Conservation (phyloP, 2,797 vertebrate genomes). For the Danio albolineatus region DNA sequence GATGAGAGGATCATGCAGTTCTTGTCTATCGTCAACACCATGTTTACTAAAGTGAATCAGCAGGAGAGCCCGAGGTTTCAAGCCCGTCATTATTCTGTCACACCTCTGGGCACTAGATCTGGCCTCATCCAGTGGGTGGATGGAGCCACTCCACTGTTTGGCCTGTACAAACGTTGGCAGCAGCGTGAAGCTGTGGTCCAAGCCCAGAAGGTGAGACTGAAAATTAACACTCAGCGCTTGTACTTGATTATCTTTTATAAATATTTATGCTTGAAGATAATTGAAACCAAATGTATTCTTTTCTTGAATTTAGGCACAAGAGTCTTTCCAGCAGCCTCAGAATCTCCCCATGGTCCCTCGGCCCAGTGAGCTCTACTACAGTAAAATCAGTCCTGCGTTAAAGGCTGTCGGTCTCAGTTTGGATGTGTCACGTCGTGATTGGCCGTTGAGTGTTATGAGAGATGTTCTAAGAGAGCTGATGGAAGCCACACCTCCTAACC, state of each 20-base stretch:
- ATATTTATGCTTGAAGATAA: background rate
- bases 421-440: conserved; percentile 94
- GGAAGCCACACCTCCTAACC: conserved; percentile 95
- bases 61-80: conserved; percentile 95
- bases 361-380: conserved; percentile 98
- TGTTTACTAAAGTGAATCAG: conserved; percentile 99
- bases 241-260: background rate
- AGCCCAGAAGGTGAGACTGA: conserved; percentile 89
- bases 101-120: conserved; percentile 92
- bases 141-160: conserved; percentile 94
- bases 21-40: conserved; percentile 97
- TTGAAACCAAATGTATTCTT: background rate
- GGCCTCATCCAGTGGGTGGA: conserved; percentile 99
- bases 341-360: conserved; percentile 93
- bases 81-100: conserved; percentile 96
- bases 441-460: conserved; percentile 96
- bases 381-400: conserved; percentile 94
- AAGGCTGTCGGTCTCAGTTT: conserved; percentile 93
- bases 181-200: conserved; percentile 93
- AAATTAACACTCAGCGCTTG: background rate
- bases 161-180: conserved; percentile 98
- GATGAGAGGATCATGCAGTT: conserved; percentile 99
- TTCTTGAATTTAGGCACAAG: conserved; percentile 81
- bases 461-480: conserved; percentile 95
- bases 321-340: conserved; percentile 90